These are phyloP conservation scores for Chiloscyllium plagiosum DNA, from an alignment of 2,113 vertebrate genomes.

Conservation along the genomic window DNA sequence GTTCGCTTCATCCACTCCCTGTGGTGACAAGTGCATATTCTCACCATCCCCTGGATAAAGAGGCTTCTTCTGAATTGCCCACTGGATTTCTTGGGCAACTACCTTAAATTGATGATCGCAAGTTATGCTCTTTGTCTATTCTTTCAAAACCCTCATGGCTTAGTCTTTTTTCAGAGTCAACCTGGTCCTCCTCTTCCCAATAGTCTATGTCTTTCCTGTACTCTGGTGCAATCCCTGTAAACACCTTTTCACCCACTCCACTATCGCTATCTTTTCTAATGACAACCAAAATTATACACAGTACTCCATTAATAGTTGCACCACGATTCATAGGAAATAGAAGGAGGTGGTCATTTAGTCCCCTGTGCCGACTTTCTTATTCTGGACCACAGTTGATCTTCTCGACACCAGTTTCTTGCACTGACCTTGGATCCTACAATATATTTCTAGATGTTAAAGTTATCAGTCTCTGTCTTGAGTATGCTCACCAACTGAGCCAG, in stretches of 20 bases:
- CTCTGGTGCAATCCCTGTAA: neutral
- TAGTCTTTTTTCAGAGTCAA: neutral
- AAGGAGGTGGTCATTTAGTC: too few relatives aligned
- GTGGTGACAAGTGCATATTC: too few relatives aligned
- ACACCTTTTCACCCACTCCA: neutral
- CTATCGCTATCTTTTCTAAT: neutral
- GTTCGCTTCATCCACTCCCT: too few relatives aligned
- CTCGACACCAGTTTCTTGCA: too few relatives aligned
- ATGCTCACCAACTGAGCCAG: too few relatives aligned
- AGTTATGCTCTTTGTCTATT: neutral
- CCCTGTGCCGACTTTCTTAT: too few relatives aligned
- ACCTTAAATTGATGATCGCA: neutral
- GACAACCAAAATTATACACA: neutral
- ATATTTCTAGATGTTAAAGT: too few relatives aligned
- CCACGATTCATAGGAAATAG: too few relatives aligned
- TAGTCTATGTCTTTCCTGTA: neutral
- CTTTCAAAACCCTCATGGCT: too few relatives aligned
- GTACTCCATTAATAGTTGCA: neutral
- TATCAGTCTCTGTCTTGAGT: too few relatives aligned
- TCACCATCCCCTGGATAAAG: neutral
- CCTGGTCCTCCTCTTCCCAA: neutral
- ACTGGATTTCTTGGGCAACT: neutral
- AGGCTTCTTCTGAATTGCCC: neutral
- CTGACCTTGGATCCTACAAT: too few relatives aligned
- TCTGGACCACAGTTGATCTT: too few relatives aligned